Evolutionary conservation across 2,797 vertebrate genomes (phyloP).

Genomic region (Telmatherina bonti): DNA sequence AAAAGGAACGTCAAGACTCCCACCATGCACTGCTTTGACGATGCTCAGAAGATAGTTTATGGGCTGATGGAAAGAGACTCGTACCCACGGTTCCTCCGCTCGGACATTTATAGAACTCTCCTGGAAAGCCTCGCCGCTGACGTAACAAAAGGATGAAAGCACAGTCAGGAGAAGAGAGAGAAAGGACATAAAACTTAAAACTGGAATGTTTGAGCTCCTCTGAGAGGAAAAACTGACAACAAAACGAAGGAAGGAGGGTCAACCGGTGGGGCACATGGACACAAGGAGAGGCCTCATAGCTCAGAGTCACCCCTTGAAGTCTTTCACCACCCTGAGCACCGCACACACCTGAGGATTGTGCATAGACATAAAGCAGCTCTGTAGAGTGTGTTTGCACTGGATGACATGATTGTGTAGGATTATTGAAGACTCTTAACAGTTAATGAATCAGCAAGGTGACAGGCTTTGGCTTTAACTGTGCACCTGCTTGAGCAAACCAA

Average conservation of each 20-base stretch:
- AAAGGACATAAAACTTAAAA: constrained; percentile 55
- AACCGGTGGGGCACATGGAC: not conserved
- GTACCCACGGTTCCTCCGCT: constrained; percentile 87
- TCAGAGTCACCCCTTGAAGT: not conserved
- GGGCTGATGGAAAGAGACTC: constrained; percentile 91
- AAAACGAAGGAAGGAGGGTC: constrained; percentile 47
- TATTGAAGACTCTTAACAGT: constrained; percentile 7
- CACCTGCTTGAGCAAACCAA: constrained; percentile 27
- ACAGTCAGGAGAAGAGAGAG: not conserved
- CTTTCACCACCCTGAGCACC: constrained; percentile 12
- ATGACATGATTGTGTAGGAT: constrained; percentile 22
- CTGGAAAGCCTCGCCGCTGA: constrained; percentile 79
- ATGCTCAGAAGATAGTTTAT: constrained; percentile 89
- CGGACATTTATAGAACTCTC: constrained; percentile 87
- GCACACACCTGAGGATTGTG: constrained; percentile 28
- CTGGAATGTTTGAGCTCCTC: constrained; percentile 75
- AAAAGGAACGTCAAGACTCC: constrained; percentile 84
- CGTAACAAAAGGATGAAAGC: constrained; percentile 71
- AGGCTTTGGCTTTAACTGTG: constrained; percentile 7
- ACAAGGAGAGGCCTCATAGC: constrained; percentile 7
- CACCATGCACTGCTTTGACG: constrained; percentile 86
- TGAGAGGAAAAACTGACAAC: constrained; percentile 43
- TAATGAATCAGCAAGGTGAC: constrained; percentile 36
- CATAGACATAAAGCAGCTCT: constrained; percentile 10
- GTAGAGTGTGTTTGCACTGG: constrained; percentile 43